Conservation (phyloP, 2,888 invertebrate species). For the Hetaerina titia region DNA sequence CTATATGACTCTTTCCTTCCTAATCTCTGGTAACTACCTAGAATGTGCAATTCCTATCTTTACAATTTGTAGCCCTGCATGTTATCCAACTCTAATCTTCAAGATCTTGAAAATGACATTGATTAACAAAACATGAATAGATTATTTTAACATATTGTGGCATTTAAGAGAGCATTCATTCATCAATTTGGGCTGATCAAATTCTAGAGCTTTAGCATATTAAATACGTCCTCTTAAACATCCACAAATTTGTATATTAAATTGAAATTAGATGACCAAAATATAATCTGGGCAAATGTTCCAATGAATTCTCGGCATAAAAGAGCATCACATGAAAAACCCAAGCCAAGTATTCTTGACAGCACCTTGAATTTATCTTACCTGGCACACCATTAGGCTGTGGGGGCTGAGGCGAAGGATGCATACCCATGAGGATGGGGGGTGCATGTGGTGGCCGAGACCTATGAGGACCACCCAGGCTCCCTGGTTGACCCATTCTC, state of each 20-base stretch:
- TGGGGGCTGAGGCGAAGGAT: conserved; percentile 75
- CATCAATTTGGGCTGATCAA: too few species aligned
- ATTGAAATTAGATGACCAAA: neutral
- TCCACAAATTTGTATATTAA: neutral
- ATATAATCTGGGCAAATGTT: neutral
- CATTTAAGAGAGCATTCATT: too few species aligned
- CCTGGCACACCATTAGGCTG: conserved; percentile 72
- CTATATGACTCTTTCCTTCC: too few species aligned
- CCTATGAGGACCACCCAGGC: conserved; percentile 67
- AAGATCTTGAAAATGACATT: too few species aligned
- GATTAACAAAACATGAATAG: too few species aligned
- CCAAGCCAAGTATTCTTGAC: neutral
- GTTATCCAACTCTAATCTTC: too few species aligned
- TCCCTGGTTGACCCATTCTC: conserved; percentile 72
- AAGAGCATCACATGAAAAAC: neutral
- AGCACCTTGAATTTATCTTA: conserved; percentile 65
- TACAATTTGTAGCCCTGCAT: too few species aligned
- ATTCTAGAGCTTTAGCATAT: too few species aligned
- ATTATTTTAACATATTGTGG: too few species aligned
- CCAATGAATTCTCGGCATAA: neutral
- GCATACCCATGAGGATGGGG: conserved; percentile 80
- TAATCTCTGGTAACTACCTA: too few species aligned
- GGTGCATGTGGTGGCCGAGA: conserved; percentile 75
- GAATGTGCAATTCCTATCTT: too few species aligned
- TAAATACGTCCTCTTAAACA: neutral